These are phyloP conservation scores for Seriola dumerili DNA, from an alignment of 2,113 vertebrate species.

Conservation along the genomic window DNA sequence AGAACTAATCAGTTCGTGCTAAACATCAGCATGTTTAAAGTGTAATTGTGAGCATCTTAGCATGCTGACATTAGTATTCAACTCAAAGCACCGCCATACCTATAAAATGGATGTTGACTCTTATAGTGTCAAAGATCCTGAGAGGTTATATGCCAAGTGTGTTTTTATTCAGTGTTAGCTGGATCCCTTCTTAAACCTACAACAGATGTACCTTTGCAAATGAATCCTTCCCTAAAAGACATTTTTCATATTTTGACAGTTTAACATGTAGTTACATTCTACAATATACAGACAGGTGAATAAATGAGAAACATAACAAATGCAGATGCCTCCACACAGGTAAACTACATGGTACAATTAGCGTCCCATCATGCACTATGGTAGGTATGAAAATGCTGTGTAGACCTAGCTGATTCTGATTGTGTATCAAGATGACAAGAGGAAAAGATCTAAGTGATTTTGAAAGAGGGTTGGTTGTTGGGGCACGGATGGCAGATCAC, in stretches of 20 bases:
- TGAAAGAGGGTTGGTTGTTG: too few relatives aligned
- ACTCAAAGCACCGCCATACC: neutral
- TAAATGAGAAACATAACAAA: too few relatives aligned
- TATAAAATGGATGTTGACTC: neutral
- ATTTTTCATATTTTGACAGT: conserved; percentile 11
- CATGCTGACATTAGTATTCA: neutral
- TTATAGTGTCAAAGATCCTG: neutral
- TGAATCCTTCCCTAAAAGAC: neutral
- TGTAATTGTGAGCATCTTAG: neutral
- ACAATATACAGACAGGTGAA: too few relatives aligned
- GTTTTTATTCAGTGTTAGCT: conserved; percentile 9
- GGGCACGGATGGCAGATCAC: too few relatives aligned
- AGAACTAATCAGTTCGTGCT: neutral
- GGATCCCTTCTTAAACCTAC: neutral
- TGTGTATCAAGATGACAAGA: too few relatives aligned
- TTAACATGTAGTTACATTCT: neutral
- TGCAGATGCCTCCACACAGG: too few relatives aligned
- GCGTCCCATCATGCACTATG: too few relatives aligned
- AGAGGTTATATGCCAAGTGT: neutral
- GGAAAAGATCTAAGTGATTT: too few relatives aligned
- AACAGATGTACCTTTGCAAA: conserved; percentile 5
- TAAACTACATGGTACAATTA: too few relatives aligned
- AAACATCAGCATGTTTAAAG: neutral
- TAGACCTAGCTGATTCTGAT: too few relatives aligned
- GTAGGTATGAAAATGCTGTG: too few relatives aligned